Percentiles rank a stretch among this genome's conserved stretches.
phyloP scores from a whole-genome alignment of 2,888 invertebrate species.

The Athrips mouffetella region DNA sequence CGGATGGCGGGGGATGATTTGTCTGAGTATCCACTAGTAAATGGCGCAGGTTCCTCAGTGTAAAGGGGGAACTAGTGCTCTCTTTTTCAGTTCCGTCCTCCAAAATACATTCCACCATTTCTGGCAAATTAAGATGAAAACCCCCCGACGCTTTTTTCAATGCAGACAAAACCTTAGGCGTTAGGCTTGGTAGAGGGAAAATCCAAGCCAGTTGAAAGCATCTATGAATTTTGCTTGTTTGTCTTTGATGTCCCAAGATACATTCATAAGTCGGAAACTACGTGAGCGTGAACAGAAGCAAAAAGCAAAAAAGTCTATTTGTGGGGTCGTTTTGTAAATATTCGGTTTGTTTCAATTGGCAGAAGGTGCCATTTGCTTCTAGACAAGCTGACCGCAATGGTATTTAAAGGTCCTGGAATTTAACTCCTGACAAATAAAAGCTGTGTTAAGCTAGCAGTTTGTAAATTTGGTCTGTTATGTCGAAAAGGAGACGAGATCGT shows the following conservation, averaged over 20 bases:
- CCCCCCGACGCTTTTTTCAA: conserved; percentile 26
- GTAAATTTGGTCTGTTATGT: background rate
- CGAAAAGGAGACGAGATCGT: background rate
- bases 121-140: conserved; percentile 28
- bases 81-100: conserved; percentile 32
- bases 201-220: conserved; percentile 30
- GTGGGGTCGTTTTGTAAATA: conserved; percentile 26
- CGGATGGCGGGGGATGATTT: conserved; percentile 22
- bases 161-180: conserved; percentile 23
- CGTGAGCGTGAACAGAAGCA: conserved; percentile 26
- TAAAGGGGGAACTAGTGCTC: conserved; percentile 28
- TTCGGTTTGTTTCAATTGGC: background rate
- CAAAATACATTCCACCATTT: conserved; percentile 36
- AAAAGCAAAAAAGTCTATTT: conserved; percentile 31
- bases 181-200: conserved; percentile 27
- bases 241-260: conserved; percentile 22
- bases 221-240: conserved; percentile 23
- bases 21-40: conserved; percentile 26
- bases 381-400: background rate
- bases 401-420: background rate
- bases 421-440: background rate
- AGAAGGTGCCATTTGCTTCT: conserved; percentile 14
- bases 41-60: conserved; percentile 16
- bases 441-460: background rate
- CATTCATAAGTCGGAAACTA: conserved; percentile 25